phyloP scores from a whole-genome alignment of 2,888 invertebrate species.

The Polyploca ridens region DNA sequence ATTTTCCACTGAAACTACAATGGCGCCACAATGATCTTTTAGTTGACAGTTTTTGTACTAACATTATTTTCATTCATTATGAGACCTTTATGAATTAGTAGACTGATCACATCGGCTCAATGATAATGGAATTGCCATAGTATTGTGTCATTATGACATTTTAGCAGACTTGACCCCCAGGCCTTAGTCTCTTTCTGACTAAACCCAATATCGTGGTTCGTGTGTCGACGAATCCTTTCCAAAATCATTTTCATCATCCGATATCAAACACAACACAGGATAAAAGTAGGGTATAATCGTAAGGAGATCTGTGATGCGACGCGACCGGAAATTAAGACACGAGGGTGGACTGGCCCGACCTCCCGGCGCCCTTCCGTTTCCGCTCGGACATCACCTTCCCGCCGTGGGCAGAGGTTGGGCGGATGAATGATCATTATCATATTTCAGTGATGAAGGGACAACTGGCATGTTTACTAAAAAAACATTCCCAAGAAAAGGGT shows the following conservation, averaged over 20 bases:
- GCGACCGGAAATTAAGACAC: slow-evolving; percentile 81
- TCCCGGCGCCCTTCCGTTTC: slow-evolving; percentile 51
- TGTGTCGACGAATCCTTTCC: no score
- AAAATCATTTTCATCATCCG: neutral
- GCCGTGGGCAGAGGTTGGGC: slow-evolving; percentile 52
- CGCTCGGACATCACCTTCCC: slow-evolving; percentile 73
- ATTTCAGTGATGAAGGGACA: slow-evolving; percentile 28
- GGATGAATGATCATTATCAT: slow-evolving; percentile 65
- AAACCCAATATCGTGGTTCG: no score
- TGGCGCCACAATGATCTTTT: no score
- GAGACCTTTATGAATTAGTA: no score
- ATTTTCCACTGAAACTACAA: no score
- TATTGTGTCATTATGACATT: no score
- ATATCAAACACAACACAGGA: slow-evolving; percentile 32
- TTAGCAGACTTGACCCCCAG: no score
- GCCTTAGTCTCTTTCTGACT: no score
- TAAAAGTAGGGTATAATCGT: slow-evolving; percentile 49
- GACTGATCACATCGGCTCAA: no score
- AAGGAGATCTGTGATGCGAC: slow-evolving; percentile 64
- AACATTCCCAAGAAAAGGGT: neutral
- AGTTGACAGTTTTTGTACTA: no score
- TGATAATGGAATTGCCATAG: no score
- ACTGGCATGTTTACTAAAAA: slow-evolving; percentile 8
- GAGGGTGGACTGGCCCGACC: slow-evolving; percentile 46
- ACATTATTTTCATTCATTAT: no score